These are phyloP conservation scores for Exephanes ischioxanthus DNA, from an alignment of 2,888 invertebrate genomes.

Conservation along the genomic window DNA sequence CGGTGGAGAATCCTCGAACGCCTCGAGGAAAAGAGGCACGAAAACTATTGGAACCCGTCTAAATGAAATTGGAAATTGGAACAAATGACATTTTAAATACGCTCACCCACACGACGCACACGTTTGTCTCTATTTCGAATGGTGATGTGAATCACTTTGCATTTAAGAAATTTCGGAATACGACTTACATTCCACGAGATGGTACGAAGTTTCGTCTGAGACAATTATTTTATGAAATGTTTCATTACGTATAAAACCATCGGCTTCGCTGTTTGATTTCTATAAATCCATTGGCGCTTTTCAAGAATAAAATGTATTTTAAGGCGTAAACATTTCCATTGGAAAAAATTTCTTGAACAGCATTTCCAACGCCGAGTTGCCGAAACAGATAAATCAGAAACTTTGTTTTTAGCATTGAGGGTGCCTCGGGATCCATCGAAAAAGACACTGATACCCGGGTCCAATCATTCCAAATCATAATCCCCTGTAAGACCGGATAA, in stretches of 20 bases:
- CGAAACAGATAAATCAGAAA: background rate
- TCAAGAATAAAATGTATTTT: background rate
- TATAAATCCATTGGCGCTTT: background rate
- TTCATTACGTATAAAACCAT: background rate
- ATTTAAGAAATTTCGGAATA: background rate
- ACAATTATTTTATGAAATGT: background rate
- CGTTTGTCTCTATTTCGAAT: slow-evolving; percentile 47
- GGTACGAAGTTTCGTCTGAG: background rate
- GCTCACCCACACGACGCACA: slow-evolving; percentile 18
- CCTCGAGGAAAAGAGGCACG: slow-evolving; percentile 18
- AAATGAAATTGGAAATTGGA: slow-evolving; percentile 70
- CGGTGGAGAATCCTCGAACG: slow-evolving; percentile 46
- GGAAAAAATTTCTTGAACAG: background rate
- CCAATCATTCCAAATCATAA: slow-evolving; percentile 23
- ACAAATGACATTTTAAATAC: slow-evolving; percentile 65
- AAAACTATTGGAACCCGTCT: slow-evolving; percentile 58
- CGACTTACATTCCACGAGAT: background rate
- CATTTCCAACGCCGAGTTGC: background rate
- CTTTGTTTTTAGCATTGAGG: background rate
- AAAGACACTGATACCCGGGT: background rate
- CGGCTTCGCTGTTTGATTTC: background rate
- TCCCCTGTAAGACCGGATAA: slow-evolving; percentile 12
- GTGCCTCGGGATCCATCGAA: background rate
- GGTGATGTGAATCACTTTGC: slow-evolving; percentile 26
- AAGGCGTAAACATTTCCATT: background rate